These are phyloP conservation scores for Augochlora pura DNA, from an alignment of 1,140 invertebrate species.

Conservation along the genomic window DNA sequence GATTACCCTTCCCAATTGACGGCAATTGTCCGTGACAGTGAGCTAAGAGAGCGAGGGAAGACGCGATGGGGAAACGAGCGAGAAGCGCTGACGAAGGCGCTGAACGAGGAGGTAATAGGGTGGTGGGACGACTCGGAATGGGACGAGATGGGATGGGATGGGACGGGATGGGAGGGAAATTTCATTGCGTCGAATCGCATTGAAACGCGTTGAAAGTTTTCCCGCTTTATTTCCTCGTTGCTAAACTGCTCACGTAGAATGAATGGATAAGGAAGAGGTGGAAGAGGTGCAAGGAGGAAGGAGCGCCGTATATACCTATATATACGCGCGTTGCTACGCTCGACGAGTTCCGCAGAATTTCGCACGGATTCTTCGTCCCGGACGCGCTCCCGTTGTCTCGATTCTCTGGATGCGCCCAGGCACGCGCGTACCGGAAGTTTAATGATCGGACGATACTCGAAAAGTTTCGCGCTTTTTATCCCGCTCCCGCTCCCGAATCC, in stretches of 20 bases:
- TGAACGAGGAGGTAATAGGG: no score
- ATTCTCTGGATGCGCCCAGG: not conserved
- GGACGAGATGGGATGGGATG: no score
- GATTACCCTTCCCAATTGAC: conserved; percentile 35
- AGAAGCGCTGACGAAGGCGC: not conserved
- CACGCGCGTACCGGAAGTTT: conserved; percentile 38
- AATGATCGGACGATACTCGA: conserved; percentile 59
- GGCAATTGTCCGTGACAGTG: conserved; percentile 37
- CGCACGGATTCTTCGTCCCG: conserved; percentile 42
- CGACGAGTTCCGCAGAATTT: conserved; percentile 49
- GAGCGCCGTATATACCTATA: not conserved
- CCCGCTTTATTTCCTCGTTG: conserved; percentile 57
- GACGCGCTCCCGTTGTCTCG: conserved; percentile 3
- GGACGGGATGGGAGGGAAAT: not conserved
- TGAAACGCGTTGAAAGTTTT: conserved; percentile 61
- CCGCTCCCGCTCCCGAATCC: not conserved
- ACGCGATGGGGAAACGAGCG: not conserved
- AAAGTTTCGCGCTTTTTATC: conserved; percentile 55
- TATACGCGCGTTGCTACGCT: conserved; percentile 38
- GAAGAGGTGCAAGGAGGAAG: not conserved
- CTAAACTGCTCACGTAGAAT: conserved; percentile 63
- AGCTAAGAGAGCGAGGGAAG: conserved; percentile 11
- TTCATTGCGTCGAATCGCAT: conserved; percentile 46
- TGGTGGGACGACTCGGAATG: no score
- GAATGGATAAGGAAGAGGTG: conserved; percentile 57